Evolutionary conservation across 2,113 vertebrate genomes (phyloP).

Genomic region (Choloepus hoffmanni): DNA sequence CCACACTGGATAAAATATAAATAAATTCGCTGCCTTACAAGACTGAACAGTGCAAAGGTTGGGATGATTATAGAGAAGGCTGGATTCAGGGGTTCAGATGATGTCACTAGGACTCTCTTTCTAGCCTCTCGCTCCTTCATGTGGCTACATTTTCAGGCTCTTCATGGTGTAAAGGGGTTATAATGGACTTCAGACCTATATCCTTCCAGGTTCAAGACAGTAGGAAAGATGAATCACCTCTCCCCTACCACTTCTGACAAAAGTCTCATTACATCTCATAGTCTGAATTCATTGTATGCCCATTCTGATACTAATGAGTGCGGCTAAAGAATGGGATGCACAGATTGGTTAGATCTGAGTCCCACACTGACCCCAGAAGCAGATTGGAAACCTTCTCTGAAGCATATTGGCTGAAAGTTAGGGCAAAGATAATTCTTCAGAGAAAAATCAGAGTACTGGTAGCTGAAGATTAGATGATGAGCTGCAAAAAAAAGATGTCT

Average conservation of each 20-base stretch:
- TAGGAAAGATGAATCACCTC: background rate
- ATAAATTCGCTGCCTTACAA: background rate
- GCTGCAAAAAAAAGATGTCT: background rate
- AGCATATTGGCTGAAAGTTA: background rate
- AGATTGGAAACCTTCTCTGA: background rate
- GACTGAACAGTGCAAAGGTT: background rate
- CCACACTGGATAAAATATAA: background rate
- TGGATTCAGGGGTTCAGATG: background rate
- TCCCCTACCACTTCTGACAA: background rate
- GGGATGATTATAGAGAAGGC: background rate
- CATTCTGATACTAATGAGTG: background rate
- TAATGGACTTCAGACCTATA: background rate
- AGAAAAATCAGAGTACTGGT: background rate
- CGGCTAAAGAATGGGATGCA: background rate
- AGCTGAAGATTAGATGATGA: background rate
- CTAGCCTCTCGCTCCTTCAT: background rate
- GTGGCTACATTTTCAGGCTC: background rate
- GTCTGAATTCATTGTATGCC: background rate
- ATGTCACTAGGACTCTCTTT: background rate
- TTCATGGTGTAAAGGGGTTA: background rate
- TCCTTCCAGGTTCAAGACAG: background rate
- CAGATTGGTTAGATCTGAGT: background rate
- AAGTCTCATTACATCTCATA: background rate
- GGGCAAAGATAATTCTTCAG: too few relatives aligned
- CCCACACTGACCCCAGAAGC: background rate